Conservation (phyloP, 2,888 invertebrate species). For the Hemicrepidius hirtus region DNA sequence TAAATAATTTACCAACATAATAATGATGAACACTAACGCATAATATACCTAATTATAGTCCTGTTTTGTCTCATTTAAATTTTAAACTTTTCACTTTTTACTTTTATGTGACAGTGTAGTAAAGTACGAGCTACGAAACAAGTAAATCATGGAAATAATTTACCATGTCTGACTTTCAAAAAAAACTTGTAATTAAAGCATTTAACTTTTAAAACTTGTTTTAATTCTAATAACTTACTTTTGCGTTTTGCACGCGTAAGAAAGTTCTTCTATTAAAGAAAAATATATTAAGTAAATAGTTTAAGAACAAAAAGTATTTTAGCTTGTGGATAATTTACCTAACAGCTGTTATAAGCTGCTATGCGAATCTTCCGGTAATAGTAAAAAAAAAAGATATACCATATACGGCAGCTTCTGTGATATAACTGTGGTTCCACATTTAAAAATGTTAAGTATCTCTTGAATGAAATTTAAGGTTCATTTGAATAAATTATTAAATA, state of each 20-base stretch:
- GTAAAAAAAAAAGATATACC: neutral
- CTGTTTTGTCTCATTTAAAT: too few relatives aligned
- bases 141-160: slow-evolving; percentile 30
- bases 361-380: slow-evolving; percentile 1
- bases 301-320: too few relatives aligned
- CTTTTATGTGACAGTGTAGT: neutral
- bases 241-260: neutral
- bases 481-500: slow-evolving; percentile 5
- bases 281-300: too few relatives aligned
- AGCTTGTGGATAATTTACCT: too few relatives aligned
- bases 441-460: neutral
- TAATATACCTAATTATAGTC: too few relatives aligned
- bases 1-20: too few relatives aligned
- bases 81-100: too few relatives aligned
- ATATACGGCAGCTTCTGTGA: neutral
- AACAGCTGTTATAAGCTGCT: too few relatives aligned
- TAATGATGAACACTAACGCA: too few relatives aligned
- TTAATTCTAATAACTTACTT: slow-evolving; percentile 31
- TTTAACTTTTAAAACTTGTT: slow-evolving; percentile 35
- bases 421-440: slow-evolving; percentile 1
- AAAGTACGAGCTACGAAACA: neutral
- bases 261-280: neutral
- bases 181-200: slow-evolving; percentile 24
- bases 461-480: slow-evolving; percentile 6
- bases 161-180: slow-evolving; percentile 3